phyloP scores from a whole-genome alignment of 2,888 invertebrate species.

The Caenorhabditis sulstoni region DNA sequence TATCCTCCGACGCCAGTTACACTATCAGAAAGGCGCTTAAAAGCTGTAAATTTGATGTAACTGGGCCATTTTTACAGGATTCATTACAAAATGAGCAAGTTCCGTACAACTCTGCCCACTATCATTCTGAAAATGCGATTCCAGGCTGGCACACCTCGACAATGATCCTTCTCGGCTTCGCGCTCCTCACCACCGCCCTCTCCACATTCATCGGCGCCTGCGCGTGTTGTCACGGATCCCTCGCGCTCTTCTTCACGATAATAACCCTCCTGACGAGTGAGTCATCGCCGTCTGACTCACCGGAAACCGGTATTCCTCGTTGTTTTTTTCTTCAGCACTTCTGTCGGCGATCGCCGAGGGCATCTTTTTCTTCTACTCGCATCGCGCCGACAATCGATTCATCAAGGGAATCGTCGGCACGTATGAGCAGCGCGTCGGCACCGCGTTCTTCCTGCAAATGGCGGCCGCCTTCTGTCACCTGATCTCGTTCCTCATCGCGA shows the following conservation, averaged over 20 bases:
- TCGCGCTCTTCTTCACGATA: constrained; percentile 77
- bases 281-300: no score
- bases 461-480: constrained; percentile 79
- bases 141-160: constrained; percentile 79
- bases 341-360: constrained; percentile 79
- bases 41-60: no score
- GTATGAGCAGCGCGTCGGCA: constrained; percentile 79
- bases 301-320: no score
- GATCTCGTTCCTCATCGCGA: constrained; percentile 76
- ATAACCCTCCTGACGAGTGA: constrained; percentile 77
- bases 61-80: no score
- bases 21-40: no score
- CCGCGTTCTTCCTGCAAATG: constrained; percentile 80
- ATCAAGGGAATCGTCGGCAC: constrained; percentile 80
- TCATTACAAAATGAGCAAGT: no score
- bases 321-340: no score
- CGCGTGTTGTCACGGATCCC: constrained; percentile 76
- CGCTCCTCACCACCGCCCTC: constrained; percentile 73
- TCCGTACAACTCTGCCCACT: no score
- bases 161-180: constrained; percentile 76
- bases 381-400: constrained; percentile 79
- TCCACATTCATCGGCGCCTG: constrained; percentile 76
- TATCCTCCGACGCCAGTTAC: no score
- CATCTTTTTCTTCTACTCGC: constrained; percentile 80
- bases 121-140: no score